Conservation (phyloP, 2,797 vertebrate genomes). For the Aldrovandia affinis region DNA sequence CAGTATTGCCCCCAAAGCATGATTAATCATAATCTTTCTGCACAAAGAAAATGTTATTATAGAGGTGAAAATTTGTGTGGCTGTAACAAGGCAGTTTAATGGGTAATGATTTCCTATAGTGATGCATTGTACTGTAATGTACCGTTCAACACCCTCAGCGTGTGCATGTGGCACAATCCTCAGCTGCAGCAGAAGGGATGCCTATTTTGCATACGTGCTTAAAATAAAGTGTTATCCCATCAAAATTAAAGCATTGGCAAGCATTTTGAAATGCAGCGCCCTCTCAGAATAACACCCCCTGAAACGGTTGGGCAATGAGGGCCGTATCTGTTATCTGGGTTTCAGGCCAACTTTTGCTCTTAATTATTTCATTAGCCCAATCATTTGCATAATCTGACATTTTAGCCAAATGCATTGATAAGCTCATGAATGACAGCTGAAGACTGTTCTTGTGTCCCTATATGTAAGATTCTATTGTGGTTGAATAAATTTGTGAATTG, state of each 20-base stretch:
- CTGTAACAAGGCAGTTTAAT: constrained; percentile 13
- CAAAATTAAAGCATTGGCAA: not conserved
- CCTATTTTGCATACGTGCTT: not conserved
- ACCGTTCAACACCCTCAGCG: not conserved
- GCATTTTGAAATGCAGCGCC: not conserved
- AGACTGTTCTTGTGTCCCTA: no score
- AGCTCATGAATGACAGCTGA: no score
- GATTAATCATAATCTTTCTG: not conserved
- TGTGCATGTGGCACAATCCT: not conserved
- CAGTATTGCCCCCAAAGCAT: not conserved
- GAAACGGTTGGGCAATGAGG: no score
- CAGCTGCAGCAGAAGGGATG: not conserved
- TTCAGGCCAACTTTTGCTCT: no score
- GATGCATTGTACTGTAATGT: not conserved
- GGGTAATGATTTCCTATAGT: not conserved
- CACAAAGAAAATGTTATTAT: not conserved
- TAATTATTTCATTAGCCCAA: no score
- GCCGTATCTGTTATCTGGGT: no score
- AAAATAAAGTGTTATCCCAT: constrained; percentile 15
- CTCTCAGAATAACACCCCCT: not conserved
- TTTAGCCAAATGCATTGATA: no score
- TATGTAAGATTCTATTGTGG: no score
- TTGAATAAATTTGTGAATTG: no score
- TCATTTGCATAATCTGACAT: no score
- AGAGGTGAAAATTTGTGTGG: not conserved